These are phyloP conservation scores for Drosophila prolongata DNA, from an alignment of 2,888 invertebrate genomes.

Conservation along the genomic window DNA sequence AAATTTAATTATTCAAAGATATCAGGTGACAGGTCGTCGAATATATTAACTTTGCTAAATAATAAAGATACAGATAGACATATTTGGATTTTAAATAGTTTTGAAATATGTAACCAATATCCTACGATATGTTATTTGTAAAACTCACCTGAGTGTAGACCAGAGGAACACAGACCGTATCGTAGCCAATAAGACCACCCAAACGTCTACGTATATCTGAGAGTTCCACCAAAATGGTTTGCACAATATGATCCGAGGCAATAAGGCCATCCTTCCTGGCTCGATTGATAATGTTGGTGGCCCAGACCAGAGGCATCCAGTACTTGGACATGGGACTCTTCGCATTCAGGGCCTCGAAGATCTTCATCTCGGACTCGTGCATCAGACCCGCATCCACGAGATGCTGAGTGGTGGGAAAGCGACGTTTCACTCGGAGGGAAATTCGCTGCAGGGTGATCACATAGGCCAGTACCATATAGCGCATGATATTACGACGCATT, in stretches of 20 bases:
- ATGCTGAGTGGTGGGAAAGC: conserved; percentile 95
- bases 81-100: no score
- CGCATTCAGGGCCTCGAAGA: conserved; percentile 94
- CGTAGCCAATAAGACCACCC: conserved; percentile 94
- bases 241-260: conserved; percentile 95
- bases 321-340: conserved; percentile 96
- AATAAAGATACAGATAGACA: no score
- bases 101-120: no score
- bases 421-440: conserved; percentile 93
- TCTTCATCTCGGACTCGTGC: conserved; percentile 95
- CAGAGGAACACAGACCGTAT: conserved; percentile 95
- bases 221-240: conserved; percentile 94
- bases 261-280: conserved; percentile 94
- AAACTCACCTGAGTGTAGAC: conserved; percentile 93
- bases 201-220: conserved; percentile 94
- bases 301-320: conserved; percentile 97
- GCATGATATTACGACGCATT: conserved; percentile 95
- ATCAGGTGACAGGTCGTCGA: no score
- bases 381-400: conserved; percentile 95
- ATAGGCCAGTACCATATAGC: conserved; percentile 94
- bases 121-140: no score
- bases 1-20: no score
- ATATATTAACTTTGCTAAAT: no score
- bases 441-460: conserved; percentile 95
- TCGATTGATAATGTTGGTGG: conserved; percentile 95